Base-by-base conservation (phyloP, 1,140 invertebrate species). In the Drosophila nasuta region DNA sequence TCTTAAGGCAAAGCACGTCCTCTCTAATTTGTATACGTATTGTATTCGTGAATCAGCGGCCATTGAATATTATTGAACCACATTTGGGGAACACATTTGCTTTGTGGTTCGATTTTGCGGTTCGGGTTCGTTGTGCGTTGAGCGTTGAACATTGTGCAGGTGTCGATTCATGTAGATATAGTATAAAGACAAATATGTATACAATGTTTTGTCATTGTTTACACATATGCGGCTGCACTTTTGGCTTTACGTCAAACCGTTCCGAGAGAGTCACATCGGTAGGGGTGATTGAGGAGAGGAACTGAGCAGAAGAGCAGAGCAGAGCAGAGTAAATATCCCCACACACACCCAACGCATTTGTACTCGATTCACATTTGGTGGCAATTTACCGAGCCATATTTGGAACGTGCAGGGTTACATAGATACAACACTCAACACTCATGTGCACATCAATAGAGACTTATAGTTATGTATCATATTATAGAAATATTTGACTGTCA, bases 61-160 rank as follows among this genome's bases (percentile, higher is more conserved):
- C 33, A 28, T 15, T 60, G 43, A 60, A 71, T 71, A 71, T 59
- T 73, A 71, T 59, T 68, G 56, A 73, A 67, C 70, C 62, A 65
- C 52, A 59, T 59, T 67, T 52, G 35, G 52, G 15, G 54, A 57
- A 3, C 11, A 35, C 15, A 57, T 38, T 33, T 46, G 5, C n/a
- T 4, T 60, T 46, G n/a, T 45, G 41, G 41, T 59, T 57, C 54
- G 35, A 56, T 51, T 59, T 35, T n/a, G 52, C 3, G 41, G 17
- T 51, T 66, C 20, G 52, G 35, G 35, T 38, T 38, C 35, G 33
- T n/a, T 58, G 35, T n/a, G 33, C 11, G 25, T 43, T 28, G n/a
- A 10, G 38, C 49, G 20, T 52, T 28, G n/a, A 10, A 28, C 49
- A 13, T 52, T 52, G 56, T 67, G 66, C 65, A 75, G 72, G 72